phyloP scores from a whole-genome alignment of 2,888 invertebrate species.

The Agapetus fuscipes region DNA sequence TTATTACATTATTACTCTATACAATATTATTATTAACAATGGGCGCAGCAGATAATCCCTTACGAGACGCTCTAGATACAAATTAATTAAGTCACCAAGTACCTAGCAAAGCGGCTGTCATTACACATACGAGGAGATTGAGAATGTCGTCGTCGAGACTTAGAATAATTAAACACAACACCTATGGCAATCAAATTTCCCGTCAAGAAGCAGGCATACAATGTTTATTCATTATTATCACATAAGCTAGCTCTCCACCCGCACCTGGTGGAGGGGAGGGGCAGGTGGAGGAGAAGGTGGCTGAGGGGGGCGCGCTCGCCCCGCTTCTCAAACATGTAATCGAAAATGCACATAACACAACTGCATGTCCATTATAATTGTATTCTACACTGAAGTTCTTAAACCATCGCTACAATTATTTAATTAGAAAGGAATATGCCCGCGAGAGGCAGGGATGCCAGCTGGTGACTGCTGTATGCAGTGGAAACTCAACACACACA shows the following conservation, averaged over 20 bases:
- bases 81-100: too few species aligned
- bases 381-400: slow-evolving; percentile 17
- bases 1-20: too few species aligned
- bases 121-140: too few species aligned
- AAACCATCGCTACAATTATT: slow-evolving; percentile 12
- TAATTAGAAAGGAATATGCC: slow-evolving; percentile 19
- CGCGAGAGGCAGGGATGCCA: slow-evolving; percentile 2
- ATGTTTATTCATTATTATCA: slow-evolving; percentile 8
- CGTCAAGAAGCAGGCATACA: slow-evolving; percentile 11
- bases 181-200: slow-evolving; percentile 5
- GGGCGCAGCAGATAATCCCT: too few species aligned
- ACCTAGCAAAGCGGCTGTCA: too few species aligned
- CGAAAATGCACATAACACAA: slow-evolving; percentile 18
- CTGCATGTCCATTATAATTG: slow-evolving; percentile 13
- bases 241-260: slow-evolving; percentile 7
- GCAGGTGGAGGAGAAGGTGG: not conserved
- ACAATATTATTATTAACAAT: too few species aligned
- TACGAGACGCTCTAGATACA: too few species aligned
- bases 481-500: too few species aligned
- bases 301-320: not conserved
- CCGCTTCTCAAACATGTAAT: slow-evolving; percentile 5
- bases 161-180: too few species aligned
- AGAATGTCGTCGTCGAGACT: too few species aligned
- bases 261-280: not conserved
- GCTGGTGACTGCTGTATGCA: not conserved